Conservation (phyloP, 2,113 vertebrate species). For the Bettongia penicillata region DNA sequence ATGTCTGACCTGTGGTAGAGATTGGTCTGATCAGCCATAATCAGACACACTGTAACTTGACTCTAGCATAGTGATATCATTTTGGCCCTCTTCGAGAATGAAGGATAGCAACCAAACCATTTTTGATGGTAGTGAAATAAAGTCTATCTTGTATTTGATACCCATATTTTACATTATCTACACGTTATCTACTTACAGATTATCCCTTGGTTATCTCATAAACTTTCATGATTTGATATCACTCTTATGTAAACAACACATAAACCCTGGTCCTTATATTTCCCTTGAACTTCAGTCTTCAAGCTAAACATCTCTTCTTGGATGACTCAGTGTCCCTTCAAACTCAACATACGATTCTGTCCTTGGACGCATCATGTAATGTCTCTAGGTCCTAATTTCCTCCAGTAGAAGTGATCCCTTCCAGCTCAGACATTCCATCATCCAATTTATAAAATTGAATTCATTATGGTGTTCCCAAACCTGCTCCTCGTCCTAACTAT, state of each 20-base stretch:
- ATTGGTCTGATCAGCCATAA: no score
- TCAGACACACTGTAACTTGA: no score
- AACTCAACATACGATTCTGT: neutral
- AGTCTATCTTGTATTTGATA: neutral
- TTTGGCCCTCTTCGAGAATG: no score
- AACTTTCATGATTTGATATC: neutral
- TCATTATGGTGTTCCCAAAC: neutral
- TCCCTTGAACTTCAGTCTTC: neutral
- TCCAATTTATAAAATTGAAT: neutral
- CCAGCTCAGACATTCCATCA: neutral
- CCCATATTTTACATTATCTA: neutral
- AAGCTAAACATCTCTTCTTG: neutral
- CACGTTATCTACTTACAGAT: neutral
- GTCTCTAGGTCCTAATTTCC: neutral
- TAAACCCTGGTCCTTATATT: neutral
- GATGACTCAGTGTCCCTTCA: neutral
- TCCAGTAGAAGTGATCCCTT: neutral
- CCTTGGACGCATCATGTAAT: neutral
- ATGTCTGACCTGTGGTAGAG: no score
- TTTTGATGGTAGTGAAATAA: neutral
- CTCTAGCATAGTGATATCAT: no score
- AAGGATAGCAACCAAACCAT: no score
- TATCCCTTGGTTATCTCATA: neutral
- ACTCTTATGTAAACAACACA: neutral
- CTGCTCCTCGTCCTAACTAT: neutral